phyloP scores from a whole-genome alignment of 1,140 invertebrate species.

The Apis mellifera region DNA sequence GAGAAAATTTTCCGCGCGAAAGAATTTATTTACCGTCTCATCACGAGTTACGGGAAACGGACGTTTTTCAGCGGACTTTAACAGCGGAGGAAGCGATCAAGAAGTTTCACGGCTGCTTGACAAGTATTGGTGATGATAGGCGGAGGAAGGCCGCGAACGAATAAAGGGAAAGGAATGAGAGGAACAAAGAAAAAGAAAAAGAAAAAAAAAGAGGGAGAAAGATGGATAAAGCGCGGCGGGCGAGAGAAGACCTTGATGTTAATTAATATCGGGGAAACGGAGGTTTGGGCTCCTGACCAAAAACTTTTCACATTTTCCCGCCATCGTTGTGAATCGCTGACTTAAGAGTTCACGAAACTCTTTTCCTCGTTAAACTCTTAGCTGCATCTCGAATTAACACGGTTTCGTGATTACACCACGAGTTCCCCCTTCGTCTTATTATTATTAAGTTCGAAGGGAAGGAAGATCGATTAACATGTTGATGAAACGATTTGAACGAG shows the following conservation, averaged over 20 bases:
- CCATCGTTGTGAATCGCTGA: conserved; percentile 47
- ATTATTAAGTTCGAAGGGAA: conserved; percentile 54
- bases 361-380: conserved; percentile 57
- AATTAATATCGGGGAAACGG: conserved; percentile 55
- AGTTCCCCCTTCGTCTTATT: conserved; percentile 34
- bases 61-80: neutral
- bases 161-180: conserved; percentile 39
- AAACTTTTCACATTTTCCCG: conserved; percentile 63
- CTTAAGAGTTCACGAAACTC: conserved; percentile 45
- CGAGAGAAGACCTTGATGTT: conserved; percentile 51
- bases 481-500: conserved; percentile 16
- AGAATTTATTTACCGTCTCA: conserved; percentile 6
- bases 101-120: conserved; percentile 33
- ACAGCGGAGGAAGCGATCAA: neutral
- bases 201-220: conserved; percentile 24
- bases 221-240: conserved; percentile 13
- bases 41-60: neutral
- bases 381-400: conserved; percentile 55
- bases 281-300: conserved; percentile 33
- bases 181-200: conserved; percentile 32
- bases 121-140: conserved; percentile 44
- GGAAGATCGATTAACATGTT: conserved; percentile 48
- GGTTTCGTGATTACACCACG: conserved; percentile 57
- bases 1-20: too few species aligned
- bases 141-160: conserved; percentile 12